Conservation (phyloP, 2,888 invertebrate species). For the Pegoplata infirma region DNA sequence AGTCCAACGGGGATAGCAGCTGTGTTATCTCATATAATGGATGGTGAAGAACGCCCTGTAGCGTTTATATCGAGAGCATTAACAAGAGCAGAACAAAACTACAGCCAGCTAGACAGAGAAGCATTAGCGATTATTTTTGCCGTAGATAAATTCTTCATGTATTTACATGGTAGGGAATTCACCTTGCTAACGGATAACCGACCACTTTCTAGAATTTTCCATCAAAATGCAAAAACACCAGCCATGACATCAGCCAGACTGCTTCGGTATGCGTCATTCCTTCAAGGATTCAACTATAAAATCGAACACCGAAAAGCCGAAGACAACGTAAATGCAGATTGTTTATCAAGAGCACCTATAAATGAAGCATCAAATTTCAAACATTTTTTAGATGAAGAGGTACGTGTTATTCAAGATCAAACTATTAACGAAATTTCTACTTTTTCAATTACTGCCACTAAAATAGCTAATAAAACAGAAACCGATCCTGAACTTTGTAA, state of each 20-base stretch:
- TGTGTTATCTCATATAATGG: not conserved
- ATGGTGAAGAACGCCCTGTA: not conserved
- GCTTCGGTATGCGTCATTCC: conserved; percentile 43
- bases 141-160: conserved; percentile 15
- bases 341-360: conserved; percentile 53
- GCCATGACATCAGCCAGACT: conserved; percentile 52
- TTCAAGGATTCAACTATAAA: conserved; percentile 48
- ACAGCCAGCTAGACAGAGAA: conserved; percentile 5
- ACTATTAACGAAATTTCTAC: conserved; percentile 38
- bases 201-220: conserved; percentile 45
- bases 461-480: conserved; percentile 28
- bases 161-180: conserved; percentile 20
- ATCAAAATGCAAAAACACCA: conserved; percentile 45
- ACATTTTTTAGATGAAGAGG: conserved; percentile 13
- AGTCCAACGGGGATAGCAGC: conserved; percentile 33
- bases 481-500: conserved; percentile 2
- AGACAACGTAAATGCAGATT: conserved; percentile 44
- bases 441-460: conserved; percentile 35
- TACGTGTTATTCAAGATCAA: conserved; percentile 18
- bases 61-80: conserved; percentile 12
- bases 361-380: not conserved
- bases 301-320: conserved; percentile 34
- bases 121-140: conserved; percentile 15
- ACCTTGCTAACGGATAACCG: conserved; percentile 40
- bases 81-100: conserved; percentile 7